phyloP scores from a whole-genome alignment of 2,888 invertebrate species.

The Catocala fraxini region DNA sequence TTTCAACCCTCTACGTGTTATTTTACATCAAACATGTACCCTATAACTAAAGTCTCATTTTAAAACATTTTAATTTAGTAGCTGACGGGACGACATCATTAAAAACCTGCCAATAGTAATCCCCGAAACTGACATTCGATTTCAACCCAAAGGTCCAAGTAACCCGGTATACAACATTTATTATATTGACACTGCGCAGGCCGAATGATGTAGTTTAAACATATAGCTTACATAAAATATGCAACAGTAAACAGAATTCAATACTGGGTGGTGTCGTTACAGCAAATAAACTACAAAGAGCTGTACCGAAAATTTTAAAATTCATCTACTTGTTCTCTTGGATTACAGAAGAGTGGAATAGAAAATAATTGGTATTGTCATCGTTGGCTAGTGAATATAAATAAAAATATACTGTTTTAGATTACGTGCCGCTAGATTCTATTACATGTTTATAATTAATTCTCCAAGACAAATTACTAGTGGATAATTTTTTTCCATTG shows the following conservation, averaged over 20 bases:
- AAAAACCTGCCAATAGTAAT: neutral
- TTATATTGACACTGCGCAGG: constrained; percentile 2
- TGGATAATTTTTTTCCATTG: no score
- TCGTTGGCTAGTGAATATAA: neutral
- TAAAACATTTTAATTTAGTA: constrained; percentile 3
- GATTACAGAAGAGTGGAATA: constrained; percentile 24
- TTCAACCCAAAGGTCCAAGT: neutral
- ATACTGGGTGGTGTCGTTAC: constrained; percentile 24
- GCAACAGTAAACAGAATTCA: constrained; percentile 29
- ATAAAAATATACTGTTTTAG: neutral
- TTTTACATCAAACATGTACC: neutral
- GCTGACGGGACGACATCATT: constrained; percentile 1
- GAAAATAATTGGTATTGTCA: neutral
- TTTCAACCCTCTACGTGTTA: neutral
- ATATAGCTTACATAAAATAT: constrained; percentile 26
- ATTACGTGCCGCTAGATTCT: neutral
- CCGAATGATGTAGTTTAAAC: constrained; percentile 15
- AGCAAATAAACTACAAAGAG: constrained; percentile 32
- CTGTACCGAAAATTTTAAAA: constrained; percentile 52
- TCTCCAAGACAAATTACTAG: no score
- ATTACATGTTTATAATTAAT: neutral
- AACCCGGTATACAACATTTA: neutral
- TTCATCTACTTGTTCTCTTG: constrained; percentile 40
- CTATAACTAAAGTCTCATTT: neutral
- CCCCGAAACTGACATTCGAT: neutral